Evolutionary conservation across 1,140 invertebrate genomes (phyloP), one percentile per base, ranked within the genome.

Genomic region (Gryon sp.): DNA sequence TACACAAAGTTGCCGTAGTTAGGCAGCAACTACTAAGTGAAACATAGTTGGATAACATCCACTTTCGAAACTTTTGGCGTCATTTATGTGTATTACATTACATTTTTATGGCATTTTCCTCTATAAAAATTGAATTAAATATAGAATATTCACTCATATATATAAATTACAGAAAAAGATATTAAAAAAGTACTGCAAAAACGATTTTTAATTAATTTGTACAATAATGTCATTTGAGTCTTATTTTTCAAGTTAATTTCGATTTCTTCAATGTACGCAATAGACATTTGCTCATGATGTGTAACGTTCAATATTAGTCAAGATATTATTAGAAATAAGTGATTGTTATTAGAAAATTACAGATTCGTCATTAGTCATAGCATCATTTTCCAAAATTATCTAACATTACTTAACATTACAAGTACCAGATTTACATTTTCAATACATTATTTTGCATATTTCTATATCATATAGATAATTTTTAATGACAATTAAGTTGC

Each of bases 21-120:
- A 62, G 48, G 32, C 16, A 28, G 7, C 12, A 40, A 57, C n/a
- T 43, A n/a, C 26, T 43, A 59, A 69, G 7, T 52, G 28, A 50
- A 50, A 52, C 7, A 19, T 18, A 30, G 9, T 53, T 55, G 7
- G 20, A 40, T 68, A 32, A 66, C 14, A 41, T 19, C 5, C 4
- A 14, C 26, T 45, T 55, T 66, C 15, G n/a, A 55, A 66, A n/a
- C n/a, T n/a, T n/a, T n/a, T n/a, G n/a, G n/a, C n/a, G n/a, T n/a
- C 40, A 1, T 50, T 38, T 52, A 19, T 50, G 12, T 24, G 18
- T 52, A 4, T 6, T 15, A 12, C 22, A 28, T 28, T 16, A 24
- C 20, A 22, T 43, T 28, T 28, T 28, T n/a, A 28, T 28, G n/a
- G 8, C 7, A 28, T 7, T 28, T 7, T 9, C n/a, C n/a, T 2